phyloP scores from a whole-genome alignment of 2,888 invertebrate genomes.

The Saturnia japonica region DNA sequence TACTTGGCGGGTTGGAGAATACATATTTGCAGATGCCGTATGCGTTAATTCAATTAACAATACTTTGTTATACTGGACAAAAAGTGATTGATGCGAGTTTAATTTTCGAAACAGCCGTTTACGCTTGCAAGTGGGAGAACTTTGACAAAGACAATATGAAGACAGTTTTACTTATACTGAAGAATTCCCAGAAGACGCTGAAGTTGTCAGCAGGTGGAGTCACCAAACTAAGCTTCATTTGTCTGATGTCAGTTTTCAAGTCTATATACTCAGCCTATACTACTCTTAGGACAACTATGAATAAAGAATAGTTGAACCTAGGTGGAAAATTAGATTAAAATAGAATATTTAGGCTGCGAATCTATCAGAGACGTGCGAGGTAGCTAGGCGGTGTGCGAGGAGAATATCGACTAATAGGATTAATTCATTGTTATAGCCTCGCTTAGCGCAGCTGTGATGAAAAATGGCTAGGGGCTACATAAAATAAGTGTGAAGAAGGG shows the following conservation, averaged over 20 bases:
- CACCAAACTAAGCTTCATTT: slow-evolving; percentile 46
- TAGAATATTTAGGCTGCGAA: too few species aligned
- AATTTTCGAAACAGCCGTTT: slow-evolving; percentile 52
- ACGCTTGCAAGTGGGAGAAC: slow-evolving; percentile 62
- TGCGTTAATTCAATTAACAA: slow-evolving; percentile 45
- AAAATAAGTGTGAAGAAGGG: too few species aligned
- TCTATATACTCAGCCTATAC: slow-evolving; percentile 62
- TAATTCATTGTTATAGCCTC: too few species aligned
- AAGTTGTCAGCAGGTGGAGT: slow-evolving; percentile 60
- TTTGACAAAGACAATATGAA: slow-evolving; percentile 55
- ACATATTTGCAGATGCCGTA: slow-evolving; percentile 51
- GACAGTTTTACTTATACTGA: slow-evolving; percentile 52
- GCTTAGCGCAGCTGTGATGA: too few species aligned
- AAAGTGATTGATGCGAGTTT: slow-evolving; percentile 54
- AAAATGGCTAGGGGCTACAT: too few species aligned
- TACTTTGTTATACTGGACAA: slow-evolving; percentile 61
- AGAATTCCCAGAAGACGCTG: slow-evolving; percentile 55
- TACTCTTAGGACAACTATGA: slow-evolving; percentile 50
- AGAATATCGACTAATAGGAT: too few species aligned
- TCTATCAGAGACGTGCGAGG: too few species aligned
- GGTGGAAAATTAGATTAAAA: not conserved
- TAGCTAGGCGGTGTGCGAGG: too few species aligned
- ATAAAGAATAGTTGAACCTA: not conserved
- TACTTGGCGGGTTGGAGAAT: slow-evolving; percentile 51
- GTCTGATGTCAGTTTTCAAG: slow-evolving; percentile 52